Evolutionary conservation across 1,140 invertebrate genomes (phyloP).

Genomic region (Ceratosolen fusciceps): DNA sequence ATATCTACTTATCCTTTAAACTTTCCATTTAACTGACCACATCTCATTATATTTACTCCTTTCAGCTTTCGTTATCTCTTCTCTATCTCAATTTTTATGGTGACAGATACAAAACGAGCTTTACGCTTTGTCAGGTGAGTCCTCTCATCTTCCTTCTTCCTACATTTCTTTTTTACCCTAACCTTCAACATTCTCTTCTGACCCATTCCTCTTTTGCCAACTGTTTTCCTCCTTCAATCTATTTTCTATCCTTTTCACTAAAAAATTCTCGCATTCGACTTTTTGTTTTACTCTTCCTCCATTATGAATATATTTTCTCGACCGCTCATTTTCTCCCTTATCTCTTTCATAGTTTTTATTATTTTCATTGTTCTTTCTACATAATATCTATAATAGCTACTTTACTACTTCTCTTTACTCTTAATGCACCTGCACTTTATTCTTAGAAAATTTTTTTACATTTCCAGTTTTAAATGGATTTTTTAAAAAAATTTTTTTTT

Average conservation of each 20-base stretch:
- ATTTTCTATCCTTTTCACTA: slow-evolving; percentile 3
- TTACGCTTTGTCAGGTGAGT: slow-evolving; percentile 49
- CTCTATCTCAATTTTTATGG: slow-evolving; percentile 35
- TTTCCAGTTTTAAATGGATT: background rate
- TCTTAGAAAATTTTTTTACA: slow-evolving; percentile 34
- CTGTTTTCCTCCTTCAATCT: slow-evolving; percentile 33
- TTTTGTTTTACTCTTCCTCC: slow-evolving; percentile 42
- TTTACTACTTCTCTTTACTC: background rate
- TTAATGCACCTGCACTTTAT: slow-evolving; percentile 5
- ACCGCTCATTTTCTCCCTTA: background rate
- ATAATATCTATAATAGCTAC: slow-evolving; percentile 37
- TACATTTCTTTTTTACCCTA: slow-evolving; percentile 42
- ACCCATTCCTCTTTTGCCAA: background rate
- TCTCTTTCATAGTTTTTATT: slow-evolving; percentile 30
- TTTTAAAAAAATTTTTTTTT: background rate
- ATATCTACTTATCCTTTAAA: background rate
- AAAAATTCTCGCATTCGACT: slow-evolving; percentile 45
- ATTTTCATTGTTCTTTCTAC: slow-evolving; percentile 39
- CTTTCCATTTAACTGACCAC: slow-evolving; percentile 19
- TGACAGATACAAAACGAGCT: slow-evolving; percentile 44
- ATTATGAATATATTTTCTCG: slow-evolving; percentile 40
- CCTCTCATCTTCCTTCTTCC: slow-evolving; percentile 30
- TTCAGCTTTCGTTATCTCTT: slow-evolving; percentile 18
- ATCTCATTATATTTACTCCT: background rate
- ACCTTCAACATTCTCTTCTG: slow-evolving; percentile 35